Base-by-base conservation (phyloP, 2,113 vertebrate genomes). In the Chionomys nivalis region DNA sequence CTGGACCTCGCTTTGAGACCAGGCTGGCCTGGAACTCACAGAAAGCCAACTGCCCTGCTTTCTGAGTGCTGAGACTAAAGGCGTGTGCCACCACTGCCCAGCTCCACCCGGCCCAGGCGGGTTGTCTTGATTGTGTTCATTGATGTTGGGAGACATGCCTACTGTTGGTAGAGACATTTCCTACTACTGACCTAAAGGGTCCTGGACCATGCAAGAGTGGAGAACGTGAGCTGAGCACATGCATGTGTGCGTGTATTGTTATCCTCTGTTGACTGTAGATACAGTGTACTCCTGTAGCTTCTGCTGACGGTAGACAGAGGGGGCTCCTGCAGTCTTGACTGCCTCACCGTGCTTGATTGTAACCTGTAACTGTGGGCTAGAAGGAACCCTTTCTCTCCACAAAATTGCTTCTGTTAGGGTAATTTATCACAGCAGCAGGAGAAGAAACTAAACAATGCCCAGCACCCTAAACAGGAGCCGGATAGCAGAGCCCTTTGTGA, bases 221-320 rank as follows among this genome's bases (percentile, higher is more conserved):
- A 85, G 58, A 44, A 44, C 31, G 26, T 19, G 7, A 65, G n/a
- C 26, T 65, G 26, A 65, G 61, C 39, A 44, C 7, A 5, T 7
- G 3, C 16, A 6, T 5, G 8, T 8, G 1, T 28, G 3, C 8
- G 9, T 17, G 2, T 31, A 17, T 42, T 28, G 1, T 4, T 85
- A 3, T 31, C 42, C 14, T 47, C 75, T 77, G 68, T 19, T 72
- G 36, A 21, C 68, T 72, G 68, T 72, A 58, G 52, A 39, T 16
- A 17, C 33, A 70, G 33, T 70, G 68, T 70, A 33, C 2, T 36
- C 68, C 68, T 70, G 68, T 17, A 7, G 14, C 13, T 36, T 36
- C 68, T 70, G 68, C 68, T 36, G 33, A 36, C 33, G 7, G 68
- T 70, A 70, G 14, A 36, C 66, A 70, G 55, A 39, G 52, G 31